Evolutionary conservation across 2,113 vertebrate species (phyloP).

Genomic region (Leuciscus idus): DNA sequence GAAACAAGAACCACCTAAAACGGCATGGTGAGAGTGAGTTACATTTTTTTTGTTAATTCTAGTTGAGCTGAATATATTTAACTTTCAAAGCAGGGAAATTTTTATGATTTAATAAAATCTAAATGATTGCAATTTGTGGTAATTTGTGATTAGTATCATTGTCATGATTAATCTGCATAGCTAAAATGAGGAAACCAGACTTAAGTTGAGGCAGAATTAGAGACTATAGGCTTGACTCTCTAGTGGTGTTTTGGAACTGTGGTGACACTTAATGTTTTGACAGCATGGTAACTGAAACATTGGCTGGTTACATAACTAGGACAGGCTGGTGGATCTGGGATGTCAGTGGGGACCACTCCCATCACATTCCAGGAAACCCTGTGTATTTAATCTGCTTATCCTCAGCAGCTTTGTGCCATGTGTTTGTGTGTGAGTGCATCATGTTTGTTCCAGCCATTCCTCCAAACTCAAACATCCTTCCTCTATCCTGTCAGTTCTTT

Average conservation of each 20-base stretch:
- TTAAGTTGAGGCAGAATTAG: neutral
- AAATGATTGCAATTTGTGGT: neutral
- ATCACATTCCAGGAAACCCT: conserved; percentile 73
- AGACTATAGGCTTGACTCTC: neutral
- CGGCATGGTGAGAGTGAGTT: neutral
- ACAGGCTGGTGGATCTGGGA: conserved; percentile 58
- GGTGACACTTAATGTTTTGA: conserved; percentile 36
- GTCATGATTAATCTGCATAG: neutral
- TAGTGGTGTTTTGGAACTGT: conserved; percentile 26
- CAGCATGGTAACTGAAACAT: conserved; percentile 41
- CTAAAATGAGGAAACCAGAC: neutral
- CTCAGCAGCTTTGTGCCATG: conserved; percentile 68
- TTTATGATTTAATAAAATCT: neutral
- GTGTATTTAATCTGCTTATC: conserved; percentile 77
- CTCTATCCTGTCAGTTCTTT: conserved; percentile 16
- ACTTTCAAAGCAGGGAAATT: neutral
- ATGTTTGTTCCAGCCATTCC: conserved; percentile 53
- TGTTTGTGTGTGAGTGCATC: conserved; percentile 47
- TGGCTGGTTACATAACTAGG: conserved; percentile 66
- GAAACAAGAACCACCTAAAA: neutral
- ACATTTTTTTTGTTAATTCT: neutral
- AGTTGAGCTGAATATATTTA: neutral
- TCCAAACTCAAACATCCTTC: conserved; percentile 27
- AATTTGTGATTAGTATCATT: neutral
- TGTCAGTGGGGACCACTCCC: conserved; percentile 57